Evolutionary conservation across 2,888 invertebrate species (phyloP), one percentile per base, ranked within the genome.

Genomic region (Sepiola atlantica): DNA sequence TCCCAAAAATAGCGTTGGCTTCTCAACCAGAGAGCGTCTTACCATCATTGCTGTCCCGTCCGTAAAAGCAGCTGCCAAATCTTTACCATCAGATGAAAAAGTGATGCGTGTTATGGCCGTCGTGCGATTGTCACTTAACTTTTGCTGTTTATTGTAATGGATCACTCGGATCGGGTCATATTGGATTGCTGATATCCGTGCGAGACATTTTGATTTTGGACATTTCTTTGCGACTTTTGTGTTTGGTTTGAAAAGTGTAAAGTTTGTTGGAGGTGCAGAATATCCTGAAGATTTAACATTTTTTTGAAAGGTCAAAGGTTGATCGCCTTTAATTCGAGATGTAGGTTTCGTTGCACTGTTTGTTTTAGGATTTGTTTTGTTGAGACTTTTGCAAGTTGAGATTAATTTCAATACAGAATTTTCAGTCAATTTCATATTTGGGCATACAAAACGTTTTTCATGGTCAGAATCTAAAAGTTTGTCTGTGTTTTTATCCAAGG

Each of bases 281-380:
- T 96, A 96, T 57, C 96, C 96, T 61, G 96, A 96, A 20, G 96
- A 96, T 94, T 95, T 96, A 35, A 96, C 95, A 92, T 95, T 95
- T 1, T 61, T 77, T 45, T 95, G 94, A 55, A 96, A 95, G 12
- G 95, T 95, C 28, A 96, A 21, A 18, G 96, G 95, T 93, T 95
- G 95, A 28, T 95, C 94, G 4, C n/a, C 0, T 12, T n/a, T 77
- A n/a, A n/a, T n/a, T 55, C 28, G 28, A 18, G 54, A n/a, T 35
- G 18, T 92, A 24, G 32, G 18, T 92, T 92, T 92, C 16, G 77
- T n/a, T 16, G 16, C 2, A n/a, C 16, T 77, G 12, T n/a, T n/a
- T 28, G 92, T 92, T 28, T 55, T 92, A 0, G 28, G 8, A 14
- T n/a, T 14, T 12, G 16, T 28, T 45, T 55, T 92, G 3, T 28